These are phyloP conservation scores for Pyrocoelia pectoralis DNA, from an alignment of 2,888 invertebrate genomes.

Conservation along the genomic window DNA sequence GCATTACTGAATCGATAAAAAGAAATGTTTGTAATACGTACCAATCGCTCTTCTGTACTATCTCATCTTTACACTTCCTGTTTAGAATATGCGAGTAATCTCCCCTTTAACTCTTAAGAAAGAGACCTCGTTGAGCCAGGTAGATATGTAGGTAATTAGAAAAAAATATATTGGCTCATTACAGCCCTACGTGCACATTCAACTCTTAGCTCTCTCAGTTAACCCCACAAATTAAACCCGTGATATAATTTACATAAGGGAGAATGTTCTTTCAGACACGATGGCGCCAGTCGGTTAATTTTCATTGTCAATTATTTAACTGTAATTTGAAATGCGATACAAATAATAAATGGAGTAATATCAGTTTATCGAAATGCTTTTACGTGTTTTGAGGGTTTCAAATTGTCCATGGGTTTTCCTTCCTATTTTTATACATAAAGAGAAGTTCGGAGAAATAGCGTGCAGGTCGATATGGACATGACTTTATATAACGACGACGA, in stretches of 20 bases:
- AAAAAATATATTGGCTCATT: background rate
- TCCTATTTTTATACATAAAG: constrained; percentile 5
- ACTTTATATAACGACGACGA: constrained; percentile 7
- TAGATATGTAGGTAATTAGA: background rate
- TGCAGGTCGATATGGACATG: constrained; percentile 24
- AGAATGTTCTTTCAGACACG: too few relatives aligned
- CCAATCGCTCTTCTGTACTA: too few relatives aligned
- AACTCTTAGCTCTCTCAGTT: background rate
- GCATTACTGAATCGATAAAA: too few relatives aligned
- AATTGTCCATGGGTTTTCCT: constrained; percentile 6
- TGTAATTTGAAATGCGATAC: too few relatives aligned
- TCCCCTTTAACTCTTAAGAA: background rate
- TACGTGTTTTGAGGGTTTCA: constrained; percentile 5
- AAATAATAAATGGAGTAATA: background rate
- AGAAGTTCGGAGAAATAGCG: constrained; percentile 27
- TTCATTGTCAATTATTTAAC: too few relatives aligned
- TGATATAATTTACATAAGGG: constrained; percentile 5
- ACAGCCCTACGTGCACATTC: constrained; percentile 5
- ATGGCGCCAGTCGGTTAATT: too few relatives aligned
- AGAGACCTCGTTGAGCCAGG: background rate
- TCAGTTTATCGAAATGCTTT: constrained; percentile 9
- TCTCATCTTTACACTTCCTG: too few relatives aligned
- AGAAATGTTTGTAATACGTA: too few relatives aligned
- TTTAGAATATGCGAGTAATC: background rate
- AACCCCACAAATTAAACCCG: background rate